phyloP scores from a whole-genome alignment of 2,797 vertebrate species.

The Lepidocolaptes lacrymiger region DNA sequence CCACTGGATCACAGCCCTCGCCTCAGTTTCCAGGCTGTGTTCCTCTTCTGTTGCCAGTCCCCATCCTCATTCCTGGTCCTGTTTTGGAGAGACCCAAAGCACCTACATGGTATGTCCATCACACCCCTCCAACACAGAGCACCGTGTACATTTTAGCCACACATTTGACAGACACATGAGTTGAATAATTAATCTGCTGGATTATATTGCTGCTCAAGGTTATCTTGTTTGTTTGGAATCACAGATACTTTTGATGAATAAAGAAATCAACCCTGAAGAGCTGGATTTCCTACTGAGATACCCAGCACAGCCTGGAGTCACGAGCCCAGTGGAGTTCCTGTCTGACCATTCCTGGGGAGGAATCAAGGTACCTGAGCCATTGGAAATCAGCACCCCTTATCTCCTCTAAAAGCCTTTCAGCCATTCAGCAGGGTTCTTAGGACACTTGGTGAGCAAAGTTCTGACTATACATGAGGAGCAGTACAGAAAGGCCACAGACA shows the following conservation, averaged over 20 bases:
- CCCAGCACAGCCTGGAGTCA: slow-evolving; percentile 81
- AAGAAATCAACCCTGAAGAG: slow-evolving; percentile 85
- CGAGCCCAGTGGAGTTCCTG: slow-evolving; percentile 91
- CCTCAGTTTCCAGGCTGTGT: background rate
- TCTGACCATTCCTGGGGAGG: slow-evolving; percentile 91
- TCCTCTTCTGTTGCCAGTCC: background rate
- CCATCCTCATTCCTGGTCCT: background rate
- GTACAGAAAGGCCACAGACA: background rate
- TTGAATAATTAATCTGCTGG: background rate
- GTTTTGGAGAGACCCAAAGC: background rate
- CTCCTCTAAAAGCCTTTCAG: background rate
- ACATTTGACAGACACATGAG: accelerated
- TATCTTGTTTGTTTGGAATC: background rate
- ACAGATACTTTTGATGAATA: slow-evolving; percentile 89
- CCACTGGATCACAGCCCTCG: background rate
- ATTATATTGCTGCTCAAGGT: background rate
- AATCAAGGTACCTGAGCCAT: slow-evolving; percentile 84
- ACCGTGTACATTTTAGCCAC: background rate
- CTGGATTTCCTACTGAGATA: slow-evolving; percentile 92
- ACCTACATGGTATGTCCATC: background rate
- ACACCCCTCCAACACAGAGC: background rate
- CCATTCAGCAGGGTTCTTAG: background rate
- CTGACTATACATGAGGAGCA: background rate
- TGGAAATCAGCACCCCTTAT: background rate
- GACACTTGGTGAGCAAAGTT: background rate